Evolutionary conservation across 2,113 vertebrate species (phyloP).

Genomic region (Muntiacus reevesi): DNA sequence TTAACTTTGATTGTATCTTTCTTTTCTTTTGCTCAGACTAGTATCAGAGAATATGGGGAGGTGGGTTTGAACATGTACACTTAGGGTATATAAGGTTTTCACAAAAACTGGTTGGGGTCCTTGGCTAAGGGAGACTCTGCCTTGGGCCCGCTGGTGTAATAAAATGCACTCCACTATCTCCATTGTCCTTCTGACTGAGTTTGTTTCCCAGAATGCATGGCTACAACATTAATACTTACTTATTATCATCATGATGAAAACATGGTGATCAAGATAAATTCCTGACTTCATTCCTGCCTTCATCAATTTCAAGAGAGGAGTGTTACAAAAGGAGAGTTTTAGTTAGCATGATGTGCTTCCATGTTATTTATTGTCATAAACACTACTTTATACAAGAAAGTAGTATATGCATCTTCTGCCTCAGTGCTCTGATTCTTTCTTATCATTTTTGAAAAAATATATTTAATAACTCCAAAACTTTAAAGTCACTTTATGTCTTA

Average conservation of each 20-base stretch:
- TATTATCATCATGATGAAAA: not conserved
- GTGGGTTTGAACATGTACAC: too few species aligned
- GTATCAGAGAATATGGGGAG: too few species aligned
- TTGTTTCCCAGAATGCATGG: too few species aligned
- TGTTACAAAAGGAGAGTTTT: not conserved
- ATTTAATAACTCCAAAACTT: not conserved
- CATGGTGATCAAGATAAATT: not conserved
- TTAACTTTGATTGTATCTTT: too few species aligned
- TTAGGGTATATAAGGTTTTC: too few species aligned
- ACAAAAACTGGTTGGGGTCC: too few species aligned
- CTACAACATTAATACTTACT: not conserved
- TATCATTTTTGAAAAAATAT: not conserved
- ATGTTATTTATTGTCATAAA: not conserved
- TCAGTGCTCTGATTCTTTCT: not conserved
- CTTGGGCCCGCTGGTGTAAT: too few species aligned
- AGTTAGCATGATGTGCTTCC: not conserved
- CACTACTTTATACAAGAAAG: not conserved
- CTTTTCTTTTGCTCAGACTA: too few species aligned
- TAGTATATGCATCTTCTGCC: not conserved
- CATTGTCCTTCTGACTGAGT: too few species aligned
- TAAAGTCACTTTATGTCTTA: not conserved
- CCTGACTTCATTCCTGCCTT: too few species aligned
- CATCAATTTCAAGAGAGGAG: not conserved
- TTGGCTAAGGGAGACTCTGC: too few species aligned
- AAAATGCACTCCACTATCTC: too few species aligned